Percentiles rank a stretch among this genome's conserved stretches.
These are phyloP conservation scores for Poeciliopsis occidentalis DNA, from an alignment of 2,113 vertebrate species.

Conservation along the genomic window DNA sequence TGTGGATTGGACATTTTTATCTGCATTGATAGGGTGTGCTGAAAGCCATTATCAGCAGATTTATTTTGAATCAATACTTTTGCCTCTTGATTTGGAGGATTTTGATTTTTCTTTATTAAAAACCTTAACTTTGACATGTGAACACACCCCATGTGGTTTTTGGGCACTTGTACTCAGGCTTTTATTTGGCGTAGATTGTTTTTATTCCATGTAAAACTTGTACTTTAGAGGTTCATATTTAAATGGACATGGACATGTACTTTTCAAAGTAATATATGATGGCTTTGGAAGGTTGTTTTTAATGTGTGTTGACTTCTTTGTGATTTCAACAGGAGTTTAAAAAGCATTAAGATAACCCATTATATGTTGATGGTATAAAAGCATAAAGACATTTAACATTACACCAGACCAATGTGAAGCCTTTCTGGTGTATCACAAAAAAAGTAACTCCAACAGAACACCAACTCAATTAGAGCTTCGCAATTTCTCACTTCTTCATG, in stretches of 20 bases:
- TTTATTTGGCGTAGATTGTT: neutral
- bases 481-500: too few species aligned
- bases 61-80: slow-evolving; percentile 25
- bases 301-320: too few species aligned
- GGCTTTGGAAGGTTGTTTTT: too few species aligned
- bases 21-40: slow-evolving; percentile 31
- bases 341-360: too few species aligned
- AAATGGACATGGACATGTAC: neutral
- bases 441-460: too few species aligned
- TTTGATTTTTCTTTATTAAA: slow-evolving; percentile 11
- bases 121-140: neutral
- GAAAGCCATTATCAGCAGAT: slow-evolving; percentile 22
- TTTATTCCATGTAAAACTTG: neutral
- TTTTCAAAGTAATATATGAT: too few species aligned
- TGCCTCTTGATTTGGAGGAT: slow-evolving; percentile 16
- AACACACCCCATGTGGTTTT: neutral
- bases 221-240: neutral
- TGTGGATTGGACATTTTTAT: slow-evolving; percentile 52
- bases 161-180: neutral
- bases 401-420: too few species aligned
- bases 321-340: too few species aligned
- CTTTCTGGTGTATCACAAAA: too few species aligned
- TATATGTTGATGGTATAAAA: too few species aligned
- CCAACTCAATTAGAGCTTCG: too few species aligned
- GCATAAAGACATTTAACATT: too few species aligned